Conservation (phyloP, 2,113 vertebrate genomes). For the Catharus minimus region DNA sequence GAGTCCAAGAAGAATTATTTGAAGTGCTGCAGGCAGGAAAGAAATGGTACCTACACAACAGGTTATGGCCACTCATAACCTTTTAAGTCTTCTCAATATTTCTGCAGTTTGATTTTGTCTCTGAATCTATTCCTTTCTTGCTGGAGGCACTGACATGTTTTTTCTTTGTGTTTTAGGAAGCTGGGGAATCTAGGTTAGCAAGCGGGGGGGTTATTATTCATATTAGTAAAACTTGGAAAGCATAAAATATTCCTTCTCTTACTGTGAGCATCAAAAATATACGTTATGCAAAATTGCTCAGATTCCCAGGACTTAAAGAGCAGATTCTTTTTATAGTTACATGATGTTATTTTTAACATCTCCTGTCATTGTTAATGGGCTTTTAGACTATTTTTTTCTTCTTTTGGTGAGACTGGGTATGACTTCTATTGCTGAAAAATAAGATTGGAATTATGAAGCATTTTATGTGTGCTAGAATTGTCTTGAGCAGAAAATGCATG, state of each 20-base stretch:
- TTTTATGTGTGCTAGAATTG: not conserved
- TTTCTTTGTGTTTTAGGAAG: not conserved
- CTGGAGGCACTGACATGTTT: not conserved
- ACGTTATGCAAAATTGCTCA: not conserved
- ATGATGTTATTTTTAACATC: not conserved
- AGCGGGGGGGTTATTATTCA: not conserved
- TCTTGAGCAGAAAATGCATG: not conserved
- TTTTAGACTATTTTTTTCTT: not conserved
- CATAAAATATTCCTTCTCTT: not conserved
- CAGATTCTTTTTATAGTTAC: not conserved
- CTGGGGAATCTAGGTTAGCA: not conserved
- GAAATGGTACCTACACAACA: not conserved
- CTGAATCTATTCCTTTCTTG: not conserved
- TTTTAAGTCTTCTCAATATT: not conserved
- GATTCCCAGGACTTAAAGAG: not conserved
- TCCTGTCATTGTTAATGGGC: not conserved
- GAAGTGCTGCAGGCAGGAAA: not conserved
- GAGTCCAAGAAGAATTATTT: not conserved
- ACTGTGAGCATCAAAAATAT: not conserved
- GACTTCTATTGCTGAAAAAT: not conserved
- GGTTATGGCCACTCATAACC: not conserved
- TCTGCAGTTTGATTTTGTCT: not conserved
- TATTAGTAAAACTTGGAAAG: not conserved
- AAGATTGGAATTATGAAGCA: not conserved
- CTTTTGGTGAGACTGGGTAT: not conserved